phyloP scores from a whole-genome alignment of 2,113 vertebrate genomes.

The Chlorodrepanis virens region DNA sequence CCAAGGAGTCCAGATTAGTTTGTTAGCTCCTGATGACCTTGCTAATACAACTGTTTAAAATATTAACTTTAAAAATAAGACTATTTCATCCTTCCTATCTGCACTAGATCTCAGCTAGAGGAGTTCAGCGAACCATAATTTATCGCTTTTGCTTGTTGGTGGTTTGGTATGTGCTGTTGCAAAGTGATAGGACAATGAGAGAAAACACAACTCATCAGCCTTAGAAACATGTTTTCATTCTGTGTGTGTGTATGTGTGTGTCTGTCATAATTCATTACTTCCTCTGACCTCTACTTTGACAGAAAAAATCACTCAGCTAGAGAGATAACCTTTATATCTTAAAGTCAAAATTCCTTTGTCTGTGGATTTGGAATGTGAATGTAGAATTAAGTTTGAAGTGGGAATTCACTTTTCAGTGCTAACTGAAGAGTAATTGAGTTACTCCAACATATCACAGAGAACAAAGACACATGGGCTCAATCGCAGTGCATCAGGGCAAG shows the following conservation, averaged over 20 bases:
- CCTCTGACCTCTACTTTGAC: not conserved
- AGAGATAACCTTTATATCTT: conserved; percentile 6
- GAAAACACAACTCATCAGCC: not conserved
- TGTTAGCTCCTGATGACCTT: not conserved
- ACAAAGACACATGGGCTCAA: not conserved
- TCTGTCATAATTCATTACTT: conserved; percentile 41
- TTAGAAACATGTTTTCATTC: conserved; percentile 19
- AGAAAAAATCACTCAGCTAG: not conserved
- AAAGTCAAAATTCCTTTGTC: conserved; percentile 28
- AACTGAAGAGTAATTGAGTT: not conserved
- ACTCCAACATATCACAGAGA: not conserved
- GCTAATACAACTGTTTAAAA: not conserved
- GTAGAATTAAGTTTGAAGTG: not conserved
- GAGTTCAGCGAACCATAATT: not conserved
- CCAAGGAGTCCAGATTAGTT: not conserved
- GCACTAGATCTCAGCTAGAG: not conserved
- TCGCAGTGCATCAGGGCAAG: not conserved
- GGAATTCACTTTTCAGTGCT: not conserved
- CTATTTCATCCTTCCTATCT: not conserved
- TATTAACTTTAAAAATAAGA: not conserved
- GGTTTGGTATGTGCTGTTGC: not conserved
- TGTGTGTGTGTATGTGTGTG: not conserved
- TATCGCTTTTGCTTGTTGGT: not conserved
- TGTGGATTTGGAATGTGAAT: not conserved
- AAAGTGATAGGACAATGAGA: not conserved